Base-by-base conservation (phyloP, 2,113 vertebrate species). In the Phrynosoma platyrhinos region DNA sequence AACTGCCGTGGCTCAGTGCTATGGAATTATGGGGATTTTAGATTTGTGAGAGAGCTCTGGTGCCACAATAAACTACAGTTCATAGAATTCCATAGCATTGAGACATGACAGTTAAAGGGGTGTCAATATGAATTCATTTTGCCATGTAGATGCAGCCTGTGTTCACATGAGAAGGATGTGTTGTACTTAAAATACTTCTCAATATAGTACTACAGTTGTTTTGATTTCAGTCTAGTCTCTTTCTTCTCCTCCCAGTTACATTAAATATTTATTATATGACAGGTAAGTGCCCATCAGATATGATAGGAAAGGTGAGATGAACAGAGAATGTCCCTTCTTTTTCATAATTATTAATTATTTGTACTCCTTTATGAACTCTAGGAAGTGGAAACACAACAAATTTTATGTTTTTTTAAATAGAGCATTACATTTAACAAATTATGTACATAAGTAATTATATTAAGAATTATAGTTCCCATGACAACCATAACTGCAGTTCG, bases 401-500 rank as follows among this genome's bases (percentile, higher is more conserved):
- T 87, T 32, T 3, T 85, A 25, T 20, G 79, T 5, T 47, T 47
- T 47, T 47, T 5, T 87, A 80, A 36, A 36, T 85, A 18, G 20
- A 85, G 0, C 13, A 81, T 86, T 92, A 12, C 87, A 62, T 89
- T 47, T 88, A 58, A 92, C 69, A 90, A 91, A 64, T 13, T 74
- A 62, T 86, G 62, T 85, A 88, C 40, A 40, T 91, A 90, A 91
- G 82, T 91, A 76, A 91, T 13, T 42, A 85, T 82, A 66, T 88
- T 90, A 87, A 92, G 36, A 91, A 69, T 90, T 90, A 90, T 72
- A 79, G 79, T 91, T 92, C 83, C 90, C 83, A 89, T 93, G 80
- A 82, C 85, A 95, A 92, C 89, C 76, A 90, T 87, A 92, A 80
- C 80, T 82, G 30, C 87, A 72, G 53, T 75, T 89, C 53, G 53